Evolutionary conservation across 2,113 vertebrate species (phyloP).

Genomic region (Hydropotes inermis): DNA sequence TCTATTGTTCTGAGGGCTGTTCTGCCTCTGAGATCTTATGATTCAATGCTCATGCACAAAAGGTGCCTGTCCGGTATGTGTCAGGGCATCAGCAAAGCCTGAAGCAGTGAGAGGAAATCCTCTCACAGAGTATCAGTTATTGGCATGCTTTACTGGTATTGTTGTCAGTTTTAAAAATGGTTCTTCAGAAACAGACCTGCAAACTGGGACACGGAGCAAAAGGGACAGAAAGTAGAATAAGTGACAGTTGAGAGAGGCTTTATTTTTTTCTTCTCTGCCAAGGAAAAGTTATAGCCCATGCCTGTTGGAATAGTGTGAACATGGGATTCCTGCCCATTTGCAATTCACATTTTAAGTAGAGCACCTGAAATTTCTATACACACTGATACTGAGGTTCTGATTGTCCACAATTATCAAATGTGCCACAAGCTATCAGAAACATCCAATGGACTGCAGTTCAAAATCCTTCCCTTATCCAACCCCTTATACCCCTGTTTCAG

Average conservation of each 20-base stretch:
- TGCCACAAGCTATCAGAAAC: background rate
- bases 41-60: background rate
- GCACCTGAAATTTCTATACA: background rate
- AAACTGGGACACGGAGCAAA: background rate
- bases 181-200: conserved; percentile 41
- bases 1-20: background rate
- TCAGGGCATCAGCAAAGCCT: background rate
- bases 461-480: background rate
- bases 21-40: background rate
- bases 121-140: background rate
- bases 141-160: background rate
- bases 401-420: background rate
- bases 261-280: background rate
- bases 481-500: background rate
- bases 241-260: background rate
- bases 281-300: background rate
- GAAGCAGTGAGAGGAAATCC: background rate
- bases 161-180: conserved; percentile 46
- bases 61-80: background rate
- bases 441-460: background rate
- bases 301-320: background rate
- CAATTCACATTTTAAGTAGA: background rate
- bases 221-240: background rate
- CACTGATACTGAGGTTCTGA: background rate
- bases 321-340: background rate